These are phyloP conservation scores for Mastacembelus armatus DNA, from an alignment of 2,797 vertebrate genomes.

Conservation along the genomic window DNA sequence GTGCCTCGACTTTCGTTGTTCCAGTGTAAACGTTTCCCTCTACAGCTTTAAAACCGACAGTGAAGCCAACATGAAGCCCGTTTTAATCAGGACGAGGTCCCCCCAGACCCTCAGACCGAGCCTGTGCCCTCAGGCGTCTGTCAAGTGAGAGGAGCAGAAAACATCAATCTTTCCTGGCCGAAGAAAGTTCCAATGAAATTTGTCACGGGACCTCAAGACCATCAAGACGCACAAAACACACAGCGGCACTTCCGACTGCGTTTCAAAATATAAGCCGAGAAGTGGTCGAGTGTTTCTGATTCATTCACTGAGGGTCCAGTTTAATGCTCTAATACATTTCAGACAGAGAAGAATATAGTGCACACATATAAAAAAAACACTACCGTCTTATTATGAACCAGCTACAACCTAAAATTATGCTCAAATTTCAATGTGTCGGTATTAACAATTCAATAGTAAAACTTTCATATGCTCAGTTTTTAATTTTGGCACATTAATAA, in stretches of 20 bases:
- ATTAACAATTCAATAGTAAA: no score
- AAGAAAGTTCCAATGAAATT: constrained; percentile 78
- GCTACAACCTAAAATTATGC: neutral
- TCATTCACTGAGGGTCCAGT: no score
- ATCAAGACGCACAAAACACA: neutral
- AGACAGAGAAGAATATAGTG: neutral
- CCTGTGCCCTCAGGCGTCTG: constrained; percentile 20
- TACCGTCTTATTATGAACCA: neutral
- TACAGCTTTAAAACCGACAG: neutral
- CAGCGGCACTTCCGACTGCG: neutral
- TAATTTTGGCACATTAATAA: neutral
- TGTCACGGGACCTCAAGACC: constrained; percentile 79
- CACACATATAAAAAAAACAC: neutral
- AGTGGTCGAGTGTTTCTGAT: neutral
- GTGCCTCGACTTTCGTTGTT: constrained; percentile 38
- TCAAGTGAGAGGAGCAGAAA: constrained; percentile 68
- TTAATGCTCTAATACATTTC: neutral
- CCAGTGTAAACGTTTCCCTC: constrained; percentile 10
- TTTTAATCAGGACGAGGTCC: neutral
- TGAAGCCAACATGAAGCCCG: constrained; percentile 3
- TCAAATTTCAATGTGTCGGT: no score
- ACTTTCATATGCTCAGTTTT: neutral
- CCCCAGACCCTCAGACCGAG: neutral
- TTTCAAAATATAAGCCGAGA: constrained; percentile 48
- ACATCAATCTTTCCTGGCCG: constrained; percentile 63